phyloP scores from a whole-genome alignment of 2,888 invertebrate species.

The Liopterus haemorrhoidalis region DNA sequence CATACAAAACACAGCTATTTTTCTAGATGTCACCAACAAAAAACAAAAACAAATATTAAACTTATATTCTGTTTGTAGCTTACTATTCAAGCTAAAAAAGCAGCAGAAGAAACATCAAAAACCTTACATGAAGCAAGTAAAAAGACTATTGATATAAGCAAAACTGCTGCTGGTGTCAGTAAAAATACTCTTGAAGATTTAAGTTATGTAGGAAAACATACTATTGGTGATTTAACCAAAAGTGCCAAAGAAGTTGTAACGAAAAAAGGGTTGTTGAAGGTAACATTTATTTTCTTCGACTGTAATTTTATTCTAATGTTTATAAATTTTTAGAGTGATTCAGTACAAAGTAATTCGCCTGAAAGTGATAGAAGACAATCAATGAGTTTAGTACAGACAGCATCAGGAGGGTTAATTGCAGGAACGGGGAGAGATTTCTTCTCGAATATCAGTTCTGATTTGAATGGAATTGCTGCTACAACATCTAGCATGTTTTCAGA shows the following conservation, averaged over 20 bases:
- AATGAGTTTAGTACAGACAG: slow-evolving; percentile 56
- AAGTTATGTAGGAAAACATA: slow-evolving; percentile 84
- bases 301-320: background rate
- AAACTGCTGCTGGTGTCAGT: slow-evolving; percentile 80
- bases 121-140: slow-evolving; percentile 81
- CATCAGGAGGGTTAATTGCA: slow-evolving; percentile 54
- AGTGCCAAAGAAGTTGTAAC: slow-evolving; percentile 83
- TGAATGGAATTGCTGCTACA: slow-evolving; percentile 88
- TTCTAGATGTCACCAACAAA: too few relatives aligned
- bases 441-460: slow-evolving; percentile 84
- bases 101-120: slow-evolving; percentile 74
- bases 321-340: slow-evolving; percentile 37
- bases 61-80: slow-evolving; percentile 49
- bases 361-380: slow-evolving; percentile 55
- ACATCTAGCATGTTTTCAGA: slow-evolving; percentile 93
- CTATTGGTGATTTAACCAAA: slow-evolving; percentile 83
- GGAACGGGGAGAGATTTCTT: slow-evolving; percentile 76
- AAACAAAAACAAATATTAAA: background rate
- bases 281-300: slow-evolving; percentile 41
- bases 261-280: slow-evolving; percentile 79
- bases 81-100: slow-evolving; percentile 82
- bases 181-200: slow-evolving; percentile 84
- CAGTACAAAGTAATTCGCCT: slow-evolving; percentile 38
- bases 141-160: slow-evolving; percentile 77
- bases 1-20: background rate